Percentiles rank a stretch among this genome's conserved stretches.
These are phyloP conservation scores for Scolopax rusticola DNA, from an alignment of 2,797 vertebrate genomes.

Conservation along the genomic window DNA sequence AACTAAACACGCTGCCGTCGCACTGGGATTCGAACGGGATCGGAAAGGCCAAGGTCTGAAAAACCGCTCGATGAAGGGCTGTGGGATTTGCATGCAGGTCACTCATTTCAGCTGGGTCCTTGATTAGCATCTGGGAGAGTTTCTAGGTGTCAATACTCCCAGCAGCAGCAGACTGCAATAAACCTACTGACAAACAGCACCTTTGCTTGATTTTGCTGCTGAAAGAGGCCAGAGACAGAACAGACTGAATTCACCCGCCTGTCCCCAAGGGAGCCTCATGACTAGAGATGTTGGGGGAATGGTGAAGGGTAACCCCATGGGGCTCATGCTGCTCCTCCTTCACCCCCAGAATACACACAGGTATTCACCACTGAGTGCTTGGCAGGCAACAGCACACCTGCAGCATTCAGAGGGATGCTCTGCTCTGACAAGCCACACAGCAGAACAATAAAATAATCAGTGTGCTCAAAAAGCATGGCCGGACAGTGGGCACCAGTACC, in stretches of 20 bases:
- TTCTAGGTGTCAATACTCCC: neutral
- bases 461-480: rapidly evolving
- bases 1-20: neutral
- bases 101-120: neutral
- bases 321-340: neutral
- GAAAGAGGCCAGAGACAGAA: neutral
- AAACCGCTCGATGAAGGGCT: neutral
- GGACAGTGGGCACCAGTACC: neutral
- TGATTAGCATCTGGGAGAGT: neutral
- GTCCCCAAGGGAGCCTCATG: neutral
- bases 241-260: rapidly evolving
- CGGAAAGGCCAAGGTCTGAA: neutral
- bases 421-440: neutral
- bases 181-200: neutral
- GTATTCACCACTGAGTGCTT: neutral
- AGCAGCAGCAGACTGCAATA: neutral
- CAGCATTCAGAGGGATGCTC: neutral
- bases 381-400: neutral
- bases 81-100: constrained; percentile 13
- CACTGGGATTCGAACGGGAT: neutral
- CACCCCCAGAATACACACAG: neutral
- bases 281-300: neutral
- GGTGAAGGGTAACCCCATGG: rapidly evolving
- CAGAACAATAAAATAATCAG: neutral
- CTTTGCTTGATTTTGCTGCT: neutral